Base-by-base conservation (phyloP, 1,140 invertebrate species). In the Drosophila simulans region DNA sequence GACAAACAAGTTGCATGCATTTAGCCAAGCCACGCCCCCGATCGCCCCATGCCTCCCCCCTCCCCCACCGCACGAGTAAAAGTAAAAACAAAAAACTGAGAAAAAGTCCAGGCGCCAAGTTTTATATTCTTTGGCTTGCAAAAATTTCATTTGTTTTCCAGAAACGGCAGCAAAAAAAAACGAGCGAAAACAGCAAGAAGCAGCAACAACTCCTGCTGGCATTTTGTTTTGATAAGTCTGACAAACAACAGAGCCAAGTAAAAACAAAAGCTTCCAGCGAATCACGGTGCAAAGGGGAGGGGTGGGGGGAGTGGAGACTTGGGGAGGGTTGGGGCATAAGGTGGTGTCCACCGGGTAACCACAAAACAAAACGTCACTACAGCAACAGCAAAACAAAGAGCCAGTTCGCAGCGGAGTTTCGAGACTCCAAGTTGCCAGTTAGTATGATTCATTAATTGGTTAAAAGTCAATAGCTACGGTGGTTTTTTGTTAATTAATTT, bases 181-280 rank as follows among this genome's bases (percentile, higher is more conserved):
- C 43, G 46, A 74, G 73, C 53, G 40, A 76, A 77, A 69, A 56
- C 64, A 70, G 17, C 45, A 63, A 81, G 43, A 70, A 77, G 43
- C 57, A 63, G 77, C 53, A 58, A 75, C 75, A 64, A 72, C 43
- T 64, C 45, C 73, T 80, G 70, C 73, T 80, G 70, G 70, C 75
- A 86, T 76, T 82, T 89, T 89, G 80, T 89, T 89, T 83, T 89
- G 84, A 88, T 80, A 88, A 89, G 62, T 83, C 84, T 80, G 80
- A 73, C 80, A 80, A 80, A 80, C 80, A 84, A 62, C 59, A 80
- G 51, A 62, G 84, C 56, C 55, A 62, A 86, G 71, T 82, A 68
- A 86, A 86, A 86, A 88, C 75, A 89, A 89, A 83, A 80, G 84
- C 72, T 65, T 49, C 56, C 69, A 89, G 73, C 83, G 79, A 88